Evolutionary conservation across 2,113 vertebrate species (phyloP).

Genomic region (Scophthalmus maximus): DNA sequence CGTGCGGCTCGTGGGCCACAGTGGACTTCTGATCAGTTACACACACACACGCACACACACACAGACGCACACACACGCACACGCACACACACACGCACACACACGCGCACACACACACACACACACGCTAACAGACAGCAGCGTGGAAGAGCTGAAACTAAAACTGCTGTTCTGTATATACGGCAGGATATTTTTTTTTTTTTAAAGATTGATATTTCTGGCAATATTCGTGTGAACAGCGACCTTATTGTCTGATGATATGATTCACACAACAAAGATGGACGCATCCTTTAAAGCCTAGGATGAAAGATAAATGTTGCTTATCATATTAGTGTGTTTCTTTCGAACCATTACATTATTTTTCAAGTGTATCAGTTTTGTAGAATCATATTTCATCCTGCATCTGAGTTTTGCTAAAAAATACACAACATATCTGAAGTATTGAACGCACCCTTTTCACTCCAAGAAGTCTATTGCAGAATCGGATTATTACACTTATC

Average conservation of each 20-base stretch:
- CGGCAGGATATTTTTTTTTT: too few species aligned
- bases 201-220: too few species aligned
- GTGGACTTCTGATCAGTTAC: constrained; percentile 58
- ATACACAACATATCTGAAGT: neutral
- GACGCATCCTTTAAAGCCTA: neutral
- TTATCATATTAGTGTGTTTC: neutral
- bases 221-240: too few species aligned
- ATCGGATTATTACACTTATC: constrained; percentile 40
- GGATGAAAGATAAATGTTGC: neutral
- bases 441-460: neutral
- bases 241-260: neutral
- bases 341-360: neutral
- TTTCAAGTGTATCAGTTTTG: neutral
- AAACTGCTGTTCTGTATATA: neutral
- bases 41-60: constrained; percentile 19
- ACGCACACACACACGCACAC: constrained; percentile 12
- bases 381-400: neutral
- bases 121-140: constrained; percentile 1
- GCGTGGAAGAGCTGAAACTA: constrained; percentile 2
- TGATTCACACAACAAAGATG: neutral
- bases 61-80: neutral
- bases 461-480: constrained; percentile 15
- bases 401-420: neutral
- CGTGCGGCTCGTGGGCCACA: constrained; percentile 31
- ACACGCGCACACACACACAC: neutral